These are phyloP conservation scores for Phortica okadai DNA, from an alignment of 2,888 invertebrate genomes.

Conservation along the genomic window DNA sequence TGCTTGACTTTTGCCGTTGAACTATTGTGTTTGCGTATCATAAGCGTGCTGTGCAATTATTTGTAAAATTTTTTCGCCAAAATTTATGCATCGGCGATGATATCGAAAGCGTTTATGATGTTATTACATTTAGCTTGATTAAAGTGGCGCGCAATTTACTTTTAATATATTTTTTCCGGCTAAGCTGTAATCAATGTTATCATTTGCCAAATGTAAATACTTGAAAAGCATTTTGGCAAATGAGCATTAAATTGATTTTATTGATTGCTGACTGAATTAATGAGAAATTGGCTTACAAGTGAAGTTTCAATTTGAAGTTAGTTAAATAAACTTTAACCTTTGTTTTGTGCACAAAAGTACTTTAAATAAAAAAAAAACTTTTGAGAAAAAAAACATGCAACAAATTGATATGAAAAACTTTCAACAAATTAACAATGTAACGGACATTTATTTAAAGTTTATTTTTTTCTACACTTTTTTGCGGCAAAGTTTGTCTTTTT, in stretches of 20 bases:
- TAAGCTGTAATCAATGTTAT: slow-evolving; percentile 23
- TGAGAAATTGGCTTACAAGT: background rate
- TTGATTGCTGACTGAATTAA: background rate
- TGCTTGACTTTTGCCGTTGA: slow-evolving; percentile 45
- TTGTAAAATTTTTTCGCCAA: slow-evolving; percentile 34
- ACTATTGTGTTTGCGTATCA: background rate
- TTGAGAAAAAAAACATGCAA: background rate
- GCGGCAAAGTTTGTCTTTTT: background rate
- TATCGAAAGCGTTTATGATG: slow-evolving; percentile 13
- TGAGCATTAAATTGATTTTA: background rate
- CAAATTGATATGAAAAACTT: slow-evolving; percentile 59
- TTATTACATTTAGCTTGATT: slow-evolving; percentile 24
- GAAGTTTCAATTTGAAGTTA: too few species aligned
- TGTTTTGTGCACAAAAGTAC: too few species aligned
- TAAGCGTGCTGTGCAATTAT: slow-evolving; percentile 33
- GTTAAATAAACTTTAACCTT: too few species aligned
- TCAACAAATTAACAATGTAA: slow-evolving; percentile 63
- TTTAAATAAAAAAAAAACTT: background rate
- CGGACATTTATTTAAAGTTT: background rate
- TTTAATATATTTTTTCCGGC: background rate
- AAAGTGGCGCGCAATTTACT: background rate
- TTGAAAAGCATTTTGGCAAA: slow-evolving; percentile 34
- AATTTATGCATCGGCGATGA: slow-evolving; percentile 35
- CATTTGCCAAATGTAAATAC: slow-evolving; percentile 8
- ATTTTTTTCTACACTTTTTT: background rate